phyloP scores from a whole-genome alignment of 1,140 invertebrate species.

The Bombus fervidus region DNA sequence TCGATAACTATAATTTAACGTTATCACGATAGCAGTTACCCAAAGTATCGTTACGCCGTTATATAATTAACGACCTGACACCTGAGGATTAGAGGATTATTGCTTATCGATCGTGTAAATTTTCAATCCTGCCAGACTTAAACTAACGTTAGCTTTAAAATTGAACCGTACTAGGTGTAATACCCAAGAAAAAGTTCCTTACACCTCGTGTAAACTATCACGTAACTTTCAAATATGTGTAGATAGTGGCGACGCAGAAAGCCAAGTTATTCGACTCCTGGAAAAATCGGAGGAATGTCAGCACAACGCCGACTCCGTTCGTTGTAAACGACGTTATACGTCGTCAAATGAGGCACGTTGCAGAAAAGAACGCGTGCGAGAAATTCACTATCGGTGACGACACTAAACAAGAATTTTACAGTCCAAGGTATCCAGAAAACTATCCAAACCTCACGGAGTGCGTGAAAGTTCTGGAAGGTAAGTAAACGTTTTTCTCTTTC shows the following conservation, averaged over 20 bases:
- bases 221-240: conserved; percentile 39
- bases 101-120: conserved; percentile 53
- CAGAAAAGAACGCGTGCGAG: conserved; percentile 77
- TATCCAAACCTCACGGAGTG: conserved; percentile 90
- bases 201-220: conserved; percentile 15
- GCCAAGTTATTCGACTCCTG: not conserved
- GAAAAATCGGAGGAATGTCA: not conserved
- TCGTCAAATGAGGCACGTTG: conserved; percentile 73
- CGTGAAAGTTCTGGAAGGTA: conserved; percentile 87
- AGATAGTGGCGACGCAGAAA: conserved; percentile 49
- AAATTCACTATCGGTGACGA: conserved; percentile 84
- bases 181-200: not conserved
- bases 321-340: conserved; percentile 58
- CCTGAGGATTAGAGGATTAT: conserved; percentile 52
- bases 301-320: conserved; percentile 25
- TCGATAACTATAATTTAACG: conserved; percentile 64
- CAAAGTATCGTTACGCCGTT: conserved; percentile 31
- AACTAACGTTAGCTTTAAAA: conserved; percentile 23
- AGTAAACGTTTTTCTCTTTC: conserved; percentile 64
- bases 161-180: too few species aligned
- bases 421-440: conserved; percentile 87
- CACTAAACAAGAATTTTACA: conserved; percentile 86
- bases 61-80: conserved; percentile 66
- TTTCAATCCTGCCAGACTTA: conserved; percentile 36
- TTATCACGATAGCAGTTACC: conserved; percentile 51